Conservation (phyloP, 2,888 invertebrate genomes). For the Pterostichus madidus region DNA sequence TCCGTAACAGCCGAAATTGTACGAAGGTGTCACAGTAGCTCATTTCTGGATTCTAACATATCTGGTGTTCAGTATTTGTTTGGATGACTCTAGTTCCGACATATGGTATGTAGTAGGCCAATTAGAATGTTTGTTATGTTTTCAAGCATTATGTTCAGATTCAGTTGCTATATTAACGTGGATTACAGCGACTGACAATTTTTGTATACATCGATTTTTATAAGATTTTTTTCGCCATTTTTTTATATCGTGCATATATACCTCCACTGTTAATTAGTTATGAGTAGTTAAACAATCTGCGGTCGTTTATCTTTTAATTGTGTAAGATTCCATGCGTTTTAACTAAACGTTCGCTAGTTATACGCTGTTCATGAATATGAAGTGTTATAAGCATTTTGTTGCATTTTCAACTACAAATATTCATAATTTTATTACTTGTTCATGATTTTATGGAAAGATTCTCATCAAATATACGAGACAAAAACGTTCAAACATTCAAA, state of each 20-base stretch:
- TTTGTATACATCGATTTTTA: slow-evolving; percentile 36
- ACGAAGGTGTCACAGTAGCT: slow-evolving; percentile 23
- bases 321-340: slow-evolving; percentile 49
- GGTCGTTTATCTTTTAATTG: slow-evolving; percentile 56
- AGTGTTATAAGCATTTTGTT: slow-evolving; percentile 47
- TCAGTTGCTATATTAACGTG: slow-evolving; percentile 9
- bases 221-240: slow-evolving; percentile 20
- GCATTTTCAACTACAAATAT: slow-evolving; percentile 43
- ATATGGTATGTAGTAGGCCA: slow-evolving; percentile 48
- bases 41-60: not conserved
- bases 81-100: slow-evolving; percentile 12
- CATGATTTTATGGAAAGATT: slow-evolving; percentile 38
- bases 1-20: slow-evolving; percentile 49
- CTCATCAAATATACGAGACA: not conserved
- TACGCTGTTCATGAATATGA: slow-evolving; percentile 39
- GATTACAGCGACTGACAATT: slow-evolving; percentile 21
- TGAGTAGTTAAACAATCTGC: slow-evolving; percentile 49
- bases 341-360: slow-evolving; percentile 52
- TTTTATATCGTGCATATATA: not conserved
- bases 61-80: not conserved
- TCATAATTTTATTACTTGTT: slow-evolving; percentile 37
- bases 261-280: slow-evolving; percentile 34
- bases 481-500: not conserved
- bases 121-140: slow-evolving; percentile 51
- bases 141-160: slow-evolving; percentile 20